Base-by-base conservation (phyloP, 2,888 invertebrate genomes). In the Zaprionus lineosus region DNA sequence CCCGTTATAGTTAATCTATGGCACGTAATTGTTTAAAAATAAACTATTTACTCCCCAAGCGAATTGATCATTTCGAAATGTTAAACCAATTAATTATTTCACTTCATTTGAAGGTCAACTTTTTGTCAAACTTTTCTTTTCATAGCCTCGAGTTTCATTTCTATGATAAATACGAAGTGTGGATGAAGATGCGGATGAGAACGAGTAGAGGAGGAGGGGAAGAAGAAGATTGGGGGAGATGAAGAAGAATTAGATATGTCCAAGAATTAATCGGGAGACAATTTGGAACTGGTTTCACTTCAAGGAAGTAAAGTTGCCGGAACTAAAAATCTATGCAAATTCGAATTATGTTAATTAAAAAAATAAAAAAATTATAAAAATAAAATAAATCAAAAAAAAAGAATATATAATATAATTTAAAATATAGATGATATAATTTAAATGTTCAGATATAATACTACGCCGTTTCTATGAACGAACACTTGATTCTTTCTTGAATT, bases 241-340 rank as follows among this genome's bases (percentile, higher is more conserved):
- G 4, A 3, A 1, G 8, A 24, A 8, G n/a, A 24, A 21, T 6
- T 29, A 29, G 11, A 29, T 6, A 29, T 29, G n/a, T n/a, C n/a
- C n/a, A n/a, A n/a, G n/a, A n/a, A n/a, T n/a, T n/a, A n/a, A n/a
- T n/a, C n/a, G n/a, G n/a, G n/a, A n/a, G n/a, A n/a, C n/a, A n/a
- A n/a, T 28, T 34, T 48, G 18, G 16, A 71, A 71, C 71, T 63
- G 58, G 73, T 72, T 73, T 73, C 48, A 29, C 53, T 40, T 67
- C 53, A 62, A 77, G 76, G 76, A 77, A 77, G 83, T 59, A 66
- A 46, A 19, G 19, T 57, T 71, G 56, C 75, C 75, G 78, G 78
- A 77, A 78, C 62, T 71, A 44, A 37, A 43, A 41, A 60, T 74
- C 55, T 74, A 65, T 67, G 44, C 24, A 55, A n/a, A 16, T 36